Evolutionary conservation across 2,797 vertebrate species (phyloP).

Genomic region (Salmo trutta): DNA sequence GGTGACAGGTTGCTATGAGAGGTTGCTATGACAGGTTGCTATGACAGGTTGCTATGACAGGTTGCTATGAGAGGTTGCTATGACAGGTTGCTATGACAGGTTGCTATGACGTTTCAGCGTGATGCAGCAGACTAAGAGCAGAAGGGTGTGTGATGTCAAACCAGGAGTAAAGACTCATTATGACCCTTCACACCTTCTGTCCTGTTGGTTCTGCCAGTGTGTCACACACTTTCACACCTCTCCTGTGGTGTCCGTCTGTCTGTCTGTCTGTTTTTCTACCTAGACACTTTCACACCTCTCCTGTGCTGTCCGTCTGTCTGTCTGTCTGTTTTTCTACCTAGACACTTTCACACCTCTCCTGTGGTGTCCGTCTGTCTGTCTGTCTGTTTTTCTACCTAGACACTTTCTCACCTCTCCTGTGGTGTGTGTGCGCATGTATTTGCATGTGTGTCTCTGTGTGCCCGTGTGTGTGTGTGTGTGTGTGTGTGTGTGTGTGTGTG

Average conservation of each 20-base stretch:
- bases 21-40: too few relatives aligned
- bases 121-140: constrained; percentile 15
- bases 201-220: neutral
- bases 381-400: neutral
- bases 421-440: constrained; percentile 15
- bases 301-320: too few relatives aligned
- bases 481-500: constrained; percentile 18
- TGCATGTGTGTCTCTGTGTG: neutral
- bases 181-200: constrained; percentile 1
- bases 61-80: too few relatives aligned
- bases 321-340: neutral
- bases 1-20: too few relatives aligned
- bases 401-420: neutral
- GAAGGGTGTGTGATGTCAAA: constrained; percentile 6
- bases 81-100: too few relatives aligned
- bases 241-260: neutral
- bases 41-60: too few relatives aligned
- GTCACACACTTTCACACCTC: neutral
- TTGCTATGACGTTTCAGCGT: constrained; percentile 9
- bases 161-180: neutral
- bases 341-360: too few relatives aligned
- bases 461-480: constrained; percentile 12
- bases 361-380: neutral
- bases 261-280: neutral
- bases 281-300: neutral